Percentiles rank a stretch among this genome's conserved stretches.
Conservation (phyloP, 2,113 vertebrate species). For the Mobula hypostoma region DNA sequence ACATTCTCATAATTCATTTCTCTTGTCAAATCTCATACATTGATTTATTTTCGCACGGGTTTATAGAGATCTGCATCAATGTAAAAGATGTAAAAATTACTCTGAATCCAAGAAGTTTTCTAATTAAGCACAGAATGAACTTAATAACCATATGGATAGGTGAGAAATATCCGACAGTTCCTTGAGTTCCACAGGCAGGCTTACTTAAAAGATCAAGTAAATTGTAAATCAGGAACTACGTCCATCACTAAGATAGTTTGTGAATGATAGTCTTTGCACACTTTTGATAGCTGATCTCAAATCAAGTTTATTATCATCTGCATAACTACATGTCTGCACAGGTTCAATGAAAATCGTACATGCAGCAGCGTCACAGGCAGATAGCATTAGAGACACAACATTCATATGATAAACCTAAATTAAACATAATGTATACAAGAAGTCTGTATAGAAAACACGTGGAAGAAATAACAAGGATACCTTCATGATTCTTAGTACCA, state of each 20-base stretch:
- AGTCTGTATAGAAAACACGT: neutral
- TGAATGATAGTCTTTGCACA: neutral
- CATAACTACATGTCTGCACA: too few species aligned
- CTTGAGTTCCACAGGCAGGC: neutral
- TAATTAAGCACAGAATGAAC: neutral
- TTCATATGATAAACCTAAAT: too few species aligned
- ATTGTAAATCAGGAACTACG: neutral
- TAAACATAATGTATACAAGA: too few species aligned
- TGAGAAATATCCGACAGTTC: neutral
- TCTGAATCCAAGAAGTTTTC: neutral
- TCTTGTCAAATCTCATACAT: neutral
- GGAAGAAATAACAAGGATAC: neutral
- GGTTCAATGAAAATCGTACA: too few species aligned
- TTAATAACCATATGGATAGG: neutral
- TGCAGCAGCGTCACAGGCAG: too few species aligned
- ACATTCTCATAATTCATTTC: neutral
- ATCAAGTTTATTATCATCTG: too few species aligned
- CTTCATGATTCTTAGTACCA: neutral
- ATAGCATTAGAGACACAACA: too few species aligned
- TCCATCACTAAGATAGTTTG: neutral
- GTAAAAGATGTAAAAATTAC: neutral
- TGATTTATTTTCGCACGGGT: neutral
- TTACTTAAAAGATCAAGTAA: neutral
- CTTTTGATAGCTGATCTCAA: too few species aligned
- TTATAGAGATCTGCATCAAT: neutral